phyloP scores from a whole-genome alignment of 2,888 invertebrate genomes.

The Eupithecia vulgata region DNA sequence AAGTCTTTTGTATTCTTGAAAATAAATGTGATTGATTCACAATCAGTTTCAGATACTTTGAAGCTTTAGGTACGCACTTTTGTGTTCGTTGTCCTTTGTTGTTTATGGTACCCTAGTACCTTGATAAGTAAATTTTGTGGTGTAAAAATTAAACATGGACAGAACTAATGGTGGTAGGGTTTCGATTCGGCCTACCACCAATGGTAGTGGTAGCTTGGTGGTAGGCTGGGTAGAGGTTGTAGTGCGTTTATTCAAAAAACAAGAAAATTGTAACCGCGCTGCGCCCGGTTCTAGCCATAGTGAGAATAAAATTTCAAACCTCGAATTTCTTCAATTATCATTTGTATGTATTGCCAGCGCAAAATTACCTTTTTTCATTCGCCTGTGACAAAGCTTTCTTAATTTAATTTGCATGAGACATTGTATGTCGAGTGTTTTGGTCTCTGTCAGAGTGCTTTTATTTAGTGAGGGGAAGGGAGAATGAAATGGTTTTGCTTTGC shows the following conservation, averaged over 20 bases:
- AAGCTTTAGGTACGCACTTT: not conserved
- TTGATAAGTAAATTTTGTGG: too few relatives aligned
- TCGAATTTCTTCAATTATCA: not conserved
- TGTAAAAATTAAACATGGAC: too few relatives aligned
- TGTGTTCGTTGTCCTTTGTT: too few relatives aligned
- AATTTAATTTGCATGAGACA: conserved; percentile 3
- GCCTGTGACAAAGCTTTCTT: not conserved
- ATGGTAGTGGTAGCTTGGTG: too few relatives aligned
- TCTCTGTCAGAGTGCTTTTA: not conserved
- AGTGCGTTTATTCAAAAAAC: not conserved
- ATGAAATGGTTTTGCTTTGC: not conserved
- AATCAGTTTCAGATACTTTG: too few relatives aligned
- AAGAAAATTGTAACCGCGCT: not conserved
- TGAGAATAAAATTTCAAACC: not conserved
- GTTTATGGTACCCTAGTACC: too few relatives aligned
- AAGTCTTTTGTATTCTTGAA: too few relatives aligned
- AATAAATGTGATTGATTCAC: too few relatives aligned
- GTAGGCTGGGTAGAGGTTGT: not conserved
- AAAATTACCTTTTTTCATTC: conserved; percentile 21
- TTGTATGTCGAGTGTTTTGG: not conserved
- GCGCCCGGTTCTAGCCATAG: not conserved
- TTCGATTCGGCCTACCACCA: too few relatives aligned
- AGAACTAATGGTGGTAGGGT: too few relatives aligned
- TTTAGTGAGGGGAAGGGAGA: not conserved
- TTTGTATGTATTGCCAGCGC: not conserved